phyloP scores from a whole-genome alignment of 1,140 invertebrate genomes.

The Pseudomyrmex cubaensis region DNA sequence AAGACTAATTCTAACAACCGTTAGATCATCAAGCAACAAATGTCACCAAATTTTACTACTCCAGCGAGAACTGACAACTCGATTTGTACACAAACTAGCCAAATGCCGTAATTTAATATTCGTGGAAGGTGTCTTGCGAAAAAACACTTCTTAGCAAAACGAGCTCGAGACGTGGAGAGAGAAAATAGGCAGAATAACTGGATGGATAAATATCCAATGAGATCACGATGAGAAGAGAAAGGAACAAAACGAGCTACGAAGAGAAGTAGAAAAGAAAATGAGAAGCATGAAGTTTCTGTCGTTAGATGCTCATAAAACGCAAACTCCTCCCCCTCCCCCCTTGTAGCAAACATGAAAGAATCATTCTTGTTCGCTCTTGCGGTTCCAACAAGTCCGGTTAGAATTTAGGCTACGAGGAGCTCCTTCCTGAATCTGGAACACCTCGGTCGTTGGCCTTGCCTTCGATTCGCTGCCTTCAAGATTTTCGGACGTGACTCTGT shows the following conservation, averaged over 20 bases:
- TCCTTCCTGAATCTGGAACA: conserved; percentile 81
- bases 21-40: not conserved
- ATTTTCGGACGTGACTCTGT: conserved; percentile 72
- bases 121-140: conserved; percentile 5
- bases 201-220: not conserved
- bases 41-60: conserved; percentile 28
- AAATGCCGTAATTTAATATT: not conserved
- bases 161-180: not conserved
- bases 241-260: not conserved
- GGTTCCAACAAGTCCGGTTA: conserved; percentile 80
- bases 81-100: not conserved
- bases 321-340: too few relatives aligned
- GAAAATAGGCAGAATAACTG: not conserved
- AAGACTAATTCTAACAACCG: conserved; percentile 17
- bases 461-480: conserved; percentile 72
- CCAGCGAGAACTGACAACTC: not conserved
- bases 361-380: conserved; percentile 74
- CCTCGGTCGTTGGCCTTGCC: conserved; percentile 79
- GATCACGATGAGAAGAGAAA: not conserved
- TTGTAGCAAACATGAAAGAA: conserved; percentile 72
- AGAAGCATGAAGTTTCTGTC: conserved; percentile 55
- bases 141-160: conserved; percentile 6
- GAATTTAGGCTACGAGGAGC: conserved; percentile 82
- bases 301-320: conserved; percentile 69
- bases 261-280: conserved; percentile 39